Conservation (phyloP, 2,113 vertebrate species). For the Centropus bengalensis region DNA sequence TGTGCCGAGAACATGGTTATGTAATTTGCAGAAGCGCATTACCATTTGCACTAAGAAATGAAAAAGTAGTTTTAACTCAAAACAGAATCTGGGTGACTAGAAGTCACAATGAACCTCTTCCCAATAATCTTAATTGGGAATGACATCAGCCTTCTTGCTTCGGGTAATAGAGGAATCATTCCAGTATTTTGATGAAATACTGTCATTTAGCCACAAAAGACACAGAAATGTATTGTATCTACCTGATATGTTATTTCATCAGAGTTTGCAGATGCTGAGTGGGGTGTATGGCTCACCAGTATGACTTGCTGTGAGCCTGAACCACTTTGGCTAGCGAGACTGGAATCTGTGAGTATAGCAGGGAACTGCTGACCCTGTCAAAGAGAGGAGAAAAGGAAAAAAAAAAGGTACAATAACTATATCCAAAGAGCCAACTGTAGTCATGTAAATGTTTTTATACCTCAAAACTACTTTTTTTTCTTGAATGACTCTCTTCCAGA, state of each 20-base stretch:
- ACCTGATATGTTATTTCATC: constrained; percentile 81
- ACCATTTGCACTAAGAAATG: background rate
- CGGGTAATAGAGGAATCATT: background rate
- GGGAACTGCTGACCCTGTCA: constrained; percentile 88
- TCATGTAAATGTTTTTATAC: background rate
- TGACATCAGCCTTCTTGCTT: background rate
- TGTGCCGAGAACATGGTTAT: background rate
- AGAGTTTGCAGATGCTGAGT: constrained; percentile 64
- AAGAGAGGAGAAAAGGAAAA: background rate
- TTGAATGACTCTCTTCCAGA: background rate
- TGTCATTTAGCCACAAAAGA: background rate
- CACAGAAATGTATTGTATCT: background rate
- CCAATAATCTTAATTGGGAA: background rate
- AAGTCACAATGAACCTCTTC: background rate
- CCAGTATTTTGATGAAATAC: background rate
- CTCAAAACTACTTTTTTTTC: background rate
- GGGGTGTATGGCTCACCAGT: constrained; percentile 87
- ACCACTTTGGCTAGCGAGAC: constrained; percentile 79
- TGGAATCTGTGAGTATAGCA: constrained; percentile 85
- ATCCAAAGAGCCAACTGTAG: background rate
- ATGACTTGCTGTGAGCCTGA: constrained; percentile 87
- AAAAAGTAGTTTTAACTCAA: background rate
- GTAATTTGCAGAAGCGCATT: background rate
- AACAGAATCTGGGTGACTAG: background rate
- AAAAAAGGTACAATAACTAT: background rate